Evolutionary conservation across 2,113 vertebrate genomes (phyloP).

Genomic region (Pogona vitticeps): DNA sequence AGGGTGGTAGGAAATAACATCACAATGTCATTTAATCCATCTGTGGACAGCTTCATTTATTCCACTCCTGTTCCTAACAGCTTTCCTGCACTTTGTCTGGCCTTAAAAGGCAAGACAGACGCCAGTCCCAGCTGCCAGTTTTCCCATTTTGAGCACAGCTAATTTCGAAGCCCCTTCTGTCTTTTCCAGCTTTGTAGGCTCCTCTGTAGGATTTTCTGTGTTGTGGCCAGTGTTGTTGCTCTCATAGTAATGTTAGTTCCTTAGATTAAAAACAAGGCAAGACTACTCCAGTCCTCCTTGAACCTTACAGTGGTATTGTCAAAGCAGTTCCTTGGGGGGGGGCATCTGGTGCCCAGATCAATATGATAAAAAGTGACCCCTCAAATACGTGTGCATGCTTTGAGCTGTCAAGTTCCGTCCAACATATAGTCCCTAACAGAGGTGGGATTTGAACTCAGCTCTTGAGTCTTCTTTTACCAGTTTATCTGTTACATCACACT

Average conservation of each 20-base stretch:
- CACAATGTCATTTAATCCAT: fast-evolving
- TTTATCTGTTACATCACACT: no score
- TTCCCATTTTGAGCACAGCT: neutral
- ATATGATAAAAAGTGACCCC: neutral
- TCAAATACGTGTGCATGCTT: neutral
- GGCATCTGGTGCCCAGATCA: no score
- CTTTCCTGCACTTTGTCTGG: neutral
- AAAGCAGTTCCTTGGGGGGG: neutral
- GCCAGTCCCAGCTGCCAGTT: neutral
- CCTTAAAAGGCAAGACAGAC: neutral
- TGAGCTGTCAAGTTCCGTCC: no score
- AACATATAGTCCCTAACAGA: no score
- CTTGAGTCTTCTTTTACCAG: no score
- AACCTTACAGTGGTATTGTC: neutral
- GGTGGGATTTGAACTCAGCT: no score
- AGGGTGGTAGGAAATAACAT: neutral
- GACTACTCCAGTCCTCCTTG: neutral
- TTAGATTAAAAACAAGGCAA: neutral
- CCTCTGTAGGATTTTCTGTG: no score
- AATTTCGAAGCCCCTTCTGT: neutral
- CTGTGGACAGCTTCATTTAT: fast-evolving
- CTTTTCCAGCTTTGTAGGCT: neutral
- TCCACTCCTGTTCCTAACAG: neutral
- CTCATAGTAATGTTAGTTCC: no score
- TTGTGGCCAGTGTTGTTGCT: no score